phyloP scores from a whole-genome alignment of 1,140 invertebrate species.

The Dolichoris vasculosae region DNA sequence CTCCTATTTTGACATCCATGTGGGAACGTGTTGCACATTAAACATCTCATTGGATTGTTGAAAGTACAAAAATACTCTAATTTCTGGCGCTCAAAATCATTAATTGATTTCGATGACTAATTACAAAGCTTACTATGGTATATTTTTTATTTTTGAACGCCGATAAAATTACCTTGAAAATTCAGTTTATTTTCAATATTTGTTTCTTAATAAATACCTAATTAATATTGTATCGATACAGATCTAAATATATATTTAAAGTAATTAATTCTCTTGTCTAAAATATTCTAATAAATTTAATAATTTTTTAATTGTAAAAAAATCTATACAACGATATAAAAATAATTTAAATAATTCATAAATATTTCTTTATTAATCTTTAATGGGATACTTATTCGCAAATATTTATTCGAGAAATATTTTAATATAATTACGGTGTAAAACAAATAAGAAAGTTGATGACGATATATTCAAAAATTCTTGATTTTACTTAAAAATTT shows the following conservation, averaged over 20 bases:
- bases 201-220: too few species aligned
- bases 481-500: not conserved
- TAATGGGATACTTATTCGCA: not conserved
- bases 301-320: not conserved
- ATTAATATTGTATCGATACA: not conserved
- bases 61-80: conserved; percentile 30
- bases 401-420: not conserved
- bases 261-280: not conserved
- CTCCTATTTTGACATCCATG: conserved; percentile 46
- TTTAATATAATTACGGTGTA: not conserved
- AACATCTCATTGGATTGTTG: conserved; percentile 12
- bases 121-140: not conserved
- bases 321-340: not conserved
- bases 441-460: not conserved
- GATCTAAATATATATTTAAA: not conserved
- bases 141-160: not conserved
- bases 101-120: conserved; percentile 7
- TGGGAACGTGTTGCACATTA: conserved; percentile 1
- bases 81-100: not conserved
- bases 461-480: not conserved
- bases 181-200: not conserved
- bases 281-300: not conserved
- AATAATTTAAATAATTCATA: not conserved
- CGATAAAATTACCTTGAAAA: not conserved
- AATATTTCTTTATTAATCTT: not conserved